Base-by-base conservation (phyloP, 2,888 invertebrate species). In the Mesoligia furuncula region DNA sequence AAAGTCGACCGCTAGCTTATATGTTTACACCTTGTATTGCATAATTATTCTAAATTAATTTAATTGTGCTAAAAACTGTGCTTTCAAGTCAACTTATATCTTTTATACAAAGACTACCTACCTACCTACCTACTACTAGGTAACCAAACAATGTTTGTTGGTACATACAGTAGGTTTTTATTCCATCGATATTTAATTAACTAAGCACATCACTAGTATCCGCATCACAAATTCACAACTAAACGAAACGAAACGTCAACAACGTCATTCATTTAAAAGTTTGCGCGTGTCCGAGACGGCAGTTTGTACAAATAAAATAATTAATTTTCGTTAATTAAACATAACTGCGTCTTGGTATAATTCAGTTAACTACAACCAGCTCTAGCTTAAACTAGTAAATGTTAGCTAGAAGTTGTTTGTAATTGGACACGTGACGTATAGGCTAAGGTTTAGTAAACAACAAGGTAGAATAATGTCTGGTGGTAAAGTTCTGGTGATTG, bases 401-500 rank as follows among this genome's bases (percentile, higher is more conserved):
- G 74, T 27, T 76, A 79, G 67, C 61, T 71, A 39, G 59, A 71
- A 73, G 45, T 71, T 68, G 68, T 59, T 62, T 36, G 69, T 77
- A 83, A 70, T 77, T 81, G 72, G 81, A 90, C 92, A 90, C 93
- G 93, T 92, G 90, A 91, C 79, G 81, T 59, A 65, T 61, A 80
- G 81, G 79, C 83, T 81, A 67, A 81, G 79, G 83, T 87, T 81
- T 86, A 74, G 75, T 88, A 90, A 88, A 91, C 90, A 89, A 90
- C 89, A 89, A 90, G 77, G 79, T 85, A 83, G 83, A 71, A 85
- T 78, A 88, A 96, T 96, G 95, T 90, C 93, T 88, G 93, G 96
- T 97, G 91, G 90, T 73, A 96, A 97, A 90, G 97, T 99, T 84
- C 95, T 99, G 86, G 97, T 99, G 73, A 97, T 99, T 90, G 99